A percentile compares a stretch with the other conserved stretches of the same genome.
phyloP scores from a whole-genome alignment of 2,797 vertebrate genomes.

The Peromyscus melanophrys region DNA sequence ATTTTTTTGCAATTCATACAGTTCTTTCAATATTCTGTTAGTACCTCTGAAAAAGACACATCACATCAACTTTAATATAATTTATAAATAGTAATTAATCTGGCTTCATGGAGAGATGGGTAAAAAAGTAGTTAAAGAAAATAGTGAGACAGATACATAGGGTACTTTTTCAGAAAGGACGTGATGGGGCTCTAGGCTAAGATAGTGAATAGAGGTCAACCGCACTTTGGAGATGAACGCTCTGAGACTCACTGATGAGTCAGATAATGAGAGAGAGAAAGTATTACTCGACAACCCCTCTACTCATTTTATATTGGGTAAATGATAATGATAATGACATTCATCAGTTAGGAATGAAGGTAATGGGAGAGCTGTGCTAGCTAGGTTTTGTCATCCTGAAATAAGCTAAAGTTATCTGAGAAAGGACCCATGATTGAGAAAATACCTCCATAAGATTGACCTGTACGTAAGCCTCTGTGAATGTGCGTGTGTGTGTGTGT shows the following conservation, averaged over 20 bases:
- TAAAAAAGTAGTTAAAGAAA: not conserved
- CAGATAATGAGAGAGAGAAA: not conserved
- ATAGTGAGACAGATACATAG: not conserved
- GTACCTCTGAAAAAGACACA: not conserved
- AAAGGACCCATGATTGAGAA: not conserved
- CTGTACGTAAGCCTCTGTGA: not conserved
- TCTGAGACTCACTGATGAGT: not conserved
- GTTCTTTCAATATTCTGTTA: not conserved
- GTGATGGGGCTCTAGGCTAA: not conserved
- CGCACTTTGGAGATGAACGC: not conserved
- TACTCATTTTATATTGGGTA: not conserved
- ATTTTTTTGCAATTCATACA: not conserved
- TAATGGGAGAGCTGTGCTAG: fast-evolving
- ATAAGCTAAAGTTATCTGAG: not conserved
- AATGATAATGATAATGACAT: not conserved
- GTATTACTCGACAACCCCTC: not conserved
- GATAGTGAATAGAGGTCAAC: not conserved
- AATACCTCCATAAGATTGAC: not conserved
- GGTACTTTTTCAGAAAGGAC: not conserved
- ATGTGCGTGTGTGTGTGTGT: not conserved
- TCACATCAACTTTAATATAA: not conserved
- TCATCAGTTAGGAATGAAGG: not conserved
- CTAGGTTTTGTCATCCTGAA: not conserved
- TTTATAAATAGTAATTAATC: not conserved
- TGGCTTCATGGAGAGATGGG: not conserved